A percentile compares a stretch with the other conserved stretches of the same genome.
Evolutionary conservation across 2,888 invertebrate genomes (phyloP).

Genomic region (Drosophila algonquin): DNA sequence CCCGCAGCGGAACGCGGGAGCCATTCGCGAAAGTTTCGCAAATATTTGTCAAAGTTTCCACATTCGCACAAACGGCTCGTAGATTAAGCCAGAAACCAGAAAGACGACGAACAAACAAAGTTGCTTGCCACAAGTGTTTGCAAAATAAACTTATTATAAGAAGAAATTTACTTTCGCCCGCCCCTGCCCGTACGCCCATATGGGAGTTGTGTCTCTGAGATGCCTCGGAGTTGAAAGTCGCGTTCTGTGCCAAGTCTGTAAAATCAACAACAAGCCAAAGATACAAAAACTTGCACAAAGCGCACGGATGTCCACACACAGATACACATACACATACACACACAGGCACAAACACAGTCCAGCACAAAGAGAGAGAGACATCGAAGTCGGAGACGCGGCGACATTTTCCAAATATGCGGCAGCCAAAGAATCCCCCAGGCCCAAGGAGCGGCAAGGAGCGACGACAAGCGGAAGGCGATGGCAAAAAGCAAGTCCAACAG

Average conservation of each 20-base stretch:
- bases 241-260: slow-evolving; percentile 75
- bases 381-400: slow-evolving; percentile 63
- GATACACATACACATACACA: slow-evolving; percentile 6
- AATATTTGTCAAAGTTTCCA: slow-evolving; percentile 81
- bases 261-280: slow-evolving; percentile 76
- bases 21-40: slow-evolving; percentile 66
- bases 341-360: slow-evolving; percentile 23
- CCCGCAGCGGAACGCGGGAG: slow-evolving; percentile 24
- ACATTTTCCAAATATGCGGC: slow-evolving; percentile 71
- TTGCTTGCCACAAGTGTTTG: slow-evolving; percentile 81
- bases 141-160: slow-evolving; percentile 80
- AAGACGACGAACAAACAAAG: slow-evolving; percentile 73
- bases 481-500: slow-evolving; percentile 29
- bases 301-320: slow-evolving; percentile 51
- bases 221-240: slow-evolving; percentile 23
- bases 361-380: slow-evolving; percentile 19
- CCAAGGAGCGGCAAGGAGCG: slow-evolving; percentile 10
- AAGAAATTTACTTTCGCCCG: slow-evolving; percentile 74
- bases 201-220: slow-evolving; percentile 9
- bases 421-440: slow-evolving; percentile 24
- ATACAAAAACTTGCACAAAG: slow-evolving; percentile 75
- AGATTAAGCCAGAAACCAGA: slow-evolving; percentile 67
- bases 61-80: slow-evolving; percentile 79
- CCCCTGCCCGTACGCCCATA: slow-evolving; percentile 4
- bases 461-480: slow-evolving; percentile 27